A percentile compares a stretch with the other conserved stretches of the same genome.
Evolutionary conservation across 2,113 vertebrate genomes (phyloP).

Genomic region (Cebidichthys violaceus): DNA sequence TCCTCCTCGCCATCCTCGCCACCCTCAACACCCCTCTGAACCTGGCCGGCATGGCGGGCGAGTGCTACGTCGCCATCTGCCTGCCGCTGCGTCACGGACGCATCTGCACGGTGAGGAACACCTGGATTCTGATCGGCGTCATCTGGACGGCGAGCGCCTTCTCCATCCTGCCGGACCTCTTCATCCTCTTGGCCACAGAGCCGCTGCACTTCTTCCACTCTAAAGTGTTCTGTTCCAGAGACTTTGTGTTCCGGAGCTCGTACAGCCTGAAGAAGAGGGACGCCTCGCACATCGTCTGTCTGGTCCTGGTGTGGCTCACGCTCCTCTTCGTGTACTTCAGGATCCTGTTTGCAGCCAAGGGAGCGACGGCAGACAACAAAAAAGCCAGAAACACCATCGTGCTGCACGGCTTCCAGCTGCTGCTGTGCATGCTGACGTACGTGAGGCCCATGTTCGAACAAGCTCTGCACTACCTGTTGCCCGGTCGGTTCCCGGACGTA

Average conservation of each 20-base stretch:
- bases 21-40: constrained; percentile 75
- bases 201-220: constrained; percentile 64
- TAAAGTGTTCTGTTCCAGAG: constrained; percentile 37
- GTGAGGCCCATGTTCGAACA: constrained; percentile 39
- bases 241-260: constrained; percentile 48
- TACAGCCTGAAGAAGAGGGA: constrained; percentile 62
- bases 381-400: constrained; percentile 79
- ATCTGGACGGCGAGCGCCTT: constrained; percentile 63
- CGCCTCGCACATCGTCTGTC: constrained; percentile 36
- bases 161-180: constrained; percentile 68
- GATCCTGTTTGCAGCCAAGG: constrained; percentile 67
- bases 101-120: constrained; percentile 74
- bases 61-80: constrained; percentile 79
- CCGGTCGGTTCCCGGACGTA: background rate
- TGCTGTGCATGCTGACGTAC: constrained; percentile 76
- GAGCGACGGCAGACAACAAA: constrained; percentile 17
- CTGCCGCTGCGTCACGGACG: constrained; percentile 68
- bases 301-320: constrained; percentile 66
- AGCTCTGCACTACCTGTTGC: constrained; percentile 39
- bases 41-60: constrained; percentile 69
- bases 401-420: constrained; percentile 75
- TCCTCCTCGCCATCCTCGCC: constrained; percentile 49
- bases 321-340: constrained; percentile 71
- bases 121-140: constrained; percentile 62
- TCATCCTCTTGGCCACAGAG: constrained; percentile 66